Conservation (phyloP, 2,888 invertebrate genomes). For the Mythimna albipuncta region DNA sequence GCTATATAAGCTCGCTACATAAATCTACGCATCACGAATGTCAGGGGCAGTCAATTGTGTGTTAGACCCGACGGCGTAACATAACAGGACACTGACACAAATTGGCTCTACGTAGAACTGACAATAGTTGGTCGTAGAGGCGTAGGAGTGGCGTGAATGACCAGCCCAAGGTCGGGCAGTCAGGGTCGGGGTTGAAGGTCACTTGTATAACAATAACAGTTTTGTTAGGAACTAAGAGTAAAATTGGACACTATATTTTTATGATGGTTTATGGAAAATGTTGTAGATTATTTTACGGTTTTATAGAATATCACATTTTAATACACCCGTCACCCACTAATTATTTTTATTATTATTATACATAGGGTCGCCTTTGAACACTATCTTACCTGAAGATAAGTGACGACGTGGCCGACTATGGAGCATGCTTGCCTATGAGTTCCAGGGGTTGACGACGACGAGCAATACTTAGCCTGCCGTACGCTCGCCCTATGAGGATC, state of each 20-base stretch:
- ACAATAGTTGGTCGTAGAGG: conserved; percentile 66
- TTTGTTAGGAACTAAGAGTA: not conserved
- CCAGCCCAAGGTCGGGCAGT: conserved; percentile 53
- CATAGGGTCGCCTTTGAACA: too few relatives aligned
- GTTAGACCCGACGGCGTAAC: conserved; percentile 39
- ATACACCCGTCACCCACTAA: too few relatives aligned
- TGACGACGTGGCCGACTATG: too few relatives aligned
- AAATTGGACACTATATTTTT: too few relatives aligned
- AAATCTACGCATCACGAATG: conserved; percentile 37
- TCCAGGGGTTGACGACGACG: too few relatives aligned
- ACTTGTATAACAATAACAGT: not conserved
- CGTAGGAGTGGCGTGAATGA: conserved; percentile 61
- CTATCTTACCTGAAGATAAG: too few relatives aligned
- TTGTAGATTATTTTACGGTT: too few relatives aligned
- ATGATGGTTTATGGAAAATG: not conserved
- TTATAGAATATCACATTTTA: too few relatives aligned
- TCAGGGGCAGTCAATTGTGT: conserved; percentile 52
- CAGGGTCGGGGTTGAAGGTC: conserved; percentile 28
- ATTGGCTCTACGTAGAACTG: conserved; percentile 52
- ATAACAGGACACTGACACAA: conserved; percentile 38
- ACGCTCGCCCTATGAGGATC: too few relatives aligned
- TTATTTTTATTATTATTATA: too few relatives aligned
- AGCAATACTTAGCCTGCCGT: too few relatives aligned
- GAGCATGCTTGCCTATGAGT: too few relatives aligned
- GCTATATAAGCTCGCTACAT: not conserved